Evolutionary conservation across 2,888 invertebrate species (phyloP).

Genomic region (Troilus luridus): DNA sequence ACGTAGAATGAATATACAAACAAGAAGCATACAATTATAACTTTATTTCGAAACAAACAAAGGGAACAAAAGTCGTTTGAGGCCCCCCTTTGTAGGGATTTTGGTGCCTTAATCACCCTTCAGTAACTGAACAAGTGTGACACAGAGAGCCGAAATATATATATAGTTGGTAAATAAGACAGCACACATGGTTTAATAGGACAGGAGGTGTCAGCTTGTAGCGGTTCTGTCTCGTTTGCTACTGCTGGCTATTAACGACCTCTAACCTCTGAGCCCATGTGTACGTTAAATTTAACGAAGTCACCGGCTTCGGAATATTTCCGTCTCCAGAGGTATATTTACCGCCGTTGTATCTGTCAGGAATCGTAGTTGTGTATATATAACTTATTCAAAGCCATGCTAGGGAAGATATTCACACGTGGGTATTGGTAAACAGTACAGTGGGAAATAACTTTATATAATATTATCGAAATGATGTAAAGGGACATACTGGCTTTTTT

Average conservation of each 20-base stretch:
- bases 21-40: neutral
- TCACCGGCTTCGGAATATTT: neutral
- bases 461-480: no score
- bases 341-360: slow-evolving; percentile 22
- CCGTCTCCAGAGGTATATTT: slow-evolving; percentile 10
- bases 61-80: neutral
- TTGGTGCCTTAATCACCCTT: slow-evolving; percentile 2
- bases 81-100: neutral
- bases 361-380: neutral
- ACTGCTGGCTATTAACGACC: slow-evolving; percentile 1
- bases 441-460: no score
- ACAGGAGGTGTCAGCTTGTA: slow-evolving; percentile 41
- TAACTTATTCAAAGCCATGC: neutral
- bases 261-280: slow-evolving; percentile 26
- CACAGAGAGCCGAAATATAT: slow-evolving; percentile 17
- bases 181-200: slow-evolving; percentile 40
- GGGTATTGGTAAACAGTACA: neutral
- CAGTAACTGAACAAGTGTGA: neutral
- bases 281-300: slow-evolving; percentile 41
- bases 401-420: neutral
- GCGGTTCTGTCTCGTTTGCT: slow-evolving; percentile 12
- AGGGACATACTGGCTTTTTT: no score
- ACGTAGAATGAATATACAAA: no score
- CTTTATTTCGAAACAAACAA: neutral
- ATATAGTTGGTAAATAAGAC: slow-evolving; percentile 42